phyloP scores from a whole-genome alignment of 1,140 invertebrate genomes.

The Diplogasteroides magnus region DNA sequence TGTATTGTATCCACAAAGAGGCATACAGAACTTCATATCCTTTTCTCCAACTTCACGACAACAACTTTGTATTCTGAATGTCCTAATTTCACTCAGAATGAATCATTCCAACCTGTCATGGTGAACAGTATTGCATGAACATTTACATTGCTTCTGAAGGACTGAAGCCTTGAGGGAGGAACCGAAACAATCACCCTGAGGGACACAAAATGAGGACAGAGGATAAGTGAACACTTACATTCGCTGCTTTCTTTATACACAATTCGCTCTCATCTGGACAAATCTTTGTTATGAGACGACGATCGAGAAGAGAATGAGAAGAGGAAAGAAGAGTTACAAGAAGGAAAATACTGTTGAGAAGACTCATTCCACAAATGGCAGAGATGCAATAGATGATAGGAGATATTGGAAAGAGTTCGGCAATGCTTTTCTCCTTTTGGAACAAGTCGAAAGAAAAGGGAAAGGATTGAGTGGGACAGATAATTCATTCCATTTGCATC shows the following conservation, averaged over 20 bases:
- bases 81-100: background rate
- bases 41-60: conserved; percentile 42
- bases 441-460: background rate
- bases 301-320: background rate
- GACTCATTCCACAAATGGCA: too few species aligned
- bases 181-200: conserved; percentile 45
- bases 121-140: conserved; percentile 37
- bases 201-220: background rate
- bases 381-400: too few species aligned
- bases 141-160: conserved; percentile 43
- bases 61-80: conserved; percentile 32
- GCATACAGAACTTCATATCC: conserved; percentile 54
- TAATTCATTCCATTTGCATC: too few species aligned
- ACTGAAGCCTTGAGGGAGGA: conserved; percentile 40
- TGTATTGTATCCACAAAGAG: conserved; percentile 49
- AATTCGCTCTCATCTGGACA: background rate
- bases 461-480: too few species aligned
- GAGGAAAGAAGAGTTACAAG: background rate
- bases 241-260: background rate
- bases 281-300: background rate
- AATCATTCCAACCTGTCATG: conserved; percentile 42
- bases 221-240: background rate
- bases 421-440: too few species aligned
- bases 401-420: too few species aligned
- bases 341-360: too few species aligned